Base-by-base conservation (phyloP, 2,888 invertebrate species). In the Athetis lepigone region DNA sequence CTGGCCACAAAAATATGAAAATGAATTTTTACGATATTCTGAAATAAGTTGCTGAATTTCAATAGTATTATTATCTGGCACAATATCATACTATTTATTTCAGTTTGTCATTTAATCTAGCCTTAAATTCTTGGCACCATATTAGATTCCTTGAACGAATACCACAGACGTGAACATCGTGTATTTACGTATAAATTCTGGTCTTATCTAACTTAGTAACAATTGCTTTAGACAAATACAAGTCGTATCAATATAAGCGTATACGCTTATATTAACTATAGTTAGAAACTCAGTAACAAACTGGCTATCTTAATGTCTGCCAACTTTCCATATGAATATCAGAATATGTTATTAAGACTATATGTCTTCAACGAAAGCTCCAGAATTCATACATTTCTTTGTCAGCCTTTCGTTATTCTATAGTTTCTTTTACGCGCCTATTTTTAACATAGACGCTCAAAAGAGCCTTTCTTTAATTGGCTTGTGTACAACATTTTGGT, bases 241-340 rank as follows among this genome's bases (percentile, higher is more conserved):
- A 29, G 8, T 19, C 33, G n/a, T 64, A 63, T 57, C 50, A 71
- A 75, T 70, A 54, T 70, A 50, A 42, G 13, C n/a, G 19, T 52
- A 42, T n/a, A n/a, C n/a, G n/a, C n/a, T n/a, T n/a, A n/a, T n/a
- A n/a, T n/a, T n/a, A n/a, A n/a, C n/a, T n/a, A n/a, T 57, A 74
- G 59, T 51, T 62, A 70, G 39, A 69, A 69, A 43, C 43, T 56
- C 39, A 23, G 60, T 59, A 27, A 58, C 68, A 67, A 73, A 54
- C 40, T 19, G 37, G 36, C 21, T 40, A 59, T 50, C 54, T 33
- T 46, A 7, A 27, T 33, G 54, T 73, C 70, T 70, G 70, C 60
- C 74, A 70, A 70, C 68, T 73, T 70, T 67, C 46, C 54, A 39
- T 33, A 70, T 67, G 60, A 73, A 70, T 70, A 59, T 67, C 19